Conservation (phyloP, 2,888 invertebrate genomes). For the Ochropleura leucogaster region DNA sequence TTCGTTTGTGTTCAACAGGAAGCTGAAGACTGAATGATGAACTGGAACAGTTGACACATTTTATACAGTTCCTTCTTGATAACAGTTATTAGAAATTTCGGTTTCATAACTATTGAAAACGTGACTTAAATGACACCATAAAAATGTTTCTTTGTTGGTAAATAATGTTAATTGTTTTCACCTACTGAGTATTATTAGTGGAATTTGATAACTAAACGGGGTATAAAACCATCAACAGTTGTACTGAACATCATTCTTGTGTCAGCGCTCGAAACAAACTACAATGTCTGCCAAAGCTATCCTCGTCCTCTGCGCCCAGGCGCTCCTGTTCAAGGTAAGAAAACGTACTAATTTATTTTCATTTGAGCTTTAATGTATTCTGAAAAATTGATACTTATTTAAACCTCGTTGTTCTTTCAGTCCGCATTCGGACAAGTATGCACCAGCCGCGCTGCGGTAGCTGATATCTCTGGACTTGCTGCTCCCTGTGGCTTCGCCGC, state of each 20-base stretch:
- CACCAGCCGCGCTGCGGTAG: slow-evolving; percentile 40
- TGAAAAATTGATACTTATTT: no score
- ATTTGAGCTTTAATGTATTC: no score
- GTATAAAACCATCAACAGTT: slow-evolving; percentile 6
- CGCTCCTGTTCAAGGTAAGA: slow-evolving; percentile 34
- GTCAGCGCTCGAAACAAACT: no score
- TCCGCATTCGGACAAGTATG: slow-evolving; percentile 36
- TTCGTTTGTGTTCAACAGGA: slow-evolving; percentile 6
- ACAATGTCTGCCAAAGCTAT: no score
- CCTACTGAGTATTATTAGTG: neutral
- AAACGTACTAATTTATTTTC: no score
- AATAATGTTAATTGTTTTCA: neutral
- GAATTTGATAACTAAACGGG: neutral
- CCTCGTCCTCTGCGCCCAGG: no score
- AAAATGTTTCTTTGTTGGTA: neutral
- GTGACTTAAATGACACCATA: neutral
- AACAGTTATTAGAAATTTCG: no score
- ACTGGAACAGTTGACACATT: neutral
- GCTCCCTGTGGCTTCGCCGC: slow-evolving; percentile 15
- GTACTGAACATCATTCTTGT: no score
- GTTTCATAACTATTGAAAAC: neutral
- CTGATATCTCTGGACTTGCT: slow-evolving; percentile 24
- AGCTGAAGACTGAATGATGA: slow-evolving; percentile 3
- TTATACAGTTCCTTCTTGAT: no score
- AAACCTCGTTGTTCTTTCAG: neutral